These are phyloP conservation scores for Cirrhinus molitorella DNA, from an alignment of 2,797 vertebrate genomes.

Conservation along the genomic window DNA sequence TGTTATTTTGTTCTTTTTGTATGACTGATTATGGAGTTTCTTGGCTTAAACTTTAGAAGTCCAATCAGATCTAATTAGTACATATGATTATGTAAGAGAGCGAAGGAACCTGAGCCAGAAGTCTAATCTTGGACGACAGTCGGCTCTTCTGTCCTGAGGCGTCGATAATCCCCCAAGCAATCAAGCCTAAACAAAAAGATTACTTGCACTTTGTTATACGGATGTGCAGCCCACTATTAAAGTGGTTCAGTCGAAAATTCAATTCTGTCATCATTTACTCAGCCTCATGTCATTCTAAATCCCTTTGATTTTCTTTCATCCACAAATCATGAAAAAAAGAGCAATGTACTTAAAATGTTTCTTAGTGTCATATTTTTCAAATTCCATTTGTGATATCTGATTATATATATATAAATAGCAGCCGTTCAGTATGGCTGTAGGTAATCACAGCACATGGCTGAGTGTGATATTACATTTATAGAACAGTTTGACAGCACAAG, in stretches of 20 bases:
- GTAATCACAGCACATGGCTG: no score
- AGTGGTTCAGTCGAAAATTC: neutral
- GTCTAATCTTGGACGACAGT: constrained; percentile 25
- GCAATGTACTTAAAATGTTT: neutral
- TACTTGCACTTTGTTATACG: constrained; percentile 55
- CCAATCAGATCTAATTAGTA: constrained; percentile 20
- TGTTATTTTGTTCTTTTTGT: constrained; percentile 33
- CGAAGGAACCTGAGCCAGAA: neutral
- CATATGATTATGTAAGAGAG: constrained; percentile 44
- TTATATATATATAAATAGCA: no score
- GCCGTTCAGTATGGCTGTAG: neutral
- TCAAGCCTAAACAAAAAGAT: constrained; percentile 66
- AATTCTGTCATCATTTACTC: neutral
- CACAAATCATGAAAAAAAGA: neutral
- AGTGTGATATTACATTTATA: no score
- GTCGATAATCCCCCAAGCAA: constrained; percentile 63
- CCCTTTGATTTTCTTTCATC: neutral
- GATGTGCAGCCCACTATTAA: neutral
- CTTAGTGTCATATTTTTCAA: neutral
- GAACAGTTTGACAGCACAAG: no score
- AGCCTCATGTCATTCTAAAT: neutral
- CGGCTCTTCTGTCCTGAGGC: constrained; percentile 13
- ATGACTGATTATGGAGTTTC: constrained; percentile 14
- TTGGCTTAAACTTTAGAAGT: constrained; percentile 30
- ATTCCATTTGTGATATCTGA: neutral